Base-by-base conservation (phyloP, 1,140 invertebrate genomes). In the Zaprionus vittiger region DNA sequence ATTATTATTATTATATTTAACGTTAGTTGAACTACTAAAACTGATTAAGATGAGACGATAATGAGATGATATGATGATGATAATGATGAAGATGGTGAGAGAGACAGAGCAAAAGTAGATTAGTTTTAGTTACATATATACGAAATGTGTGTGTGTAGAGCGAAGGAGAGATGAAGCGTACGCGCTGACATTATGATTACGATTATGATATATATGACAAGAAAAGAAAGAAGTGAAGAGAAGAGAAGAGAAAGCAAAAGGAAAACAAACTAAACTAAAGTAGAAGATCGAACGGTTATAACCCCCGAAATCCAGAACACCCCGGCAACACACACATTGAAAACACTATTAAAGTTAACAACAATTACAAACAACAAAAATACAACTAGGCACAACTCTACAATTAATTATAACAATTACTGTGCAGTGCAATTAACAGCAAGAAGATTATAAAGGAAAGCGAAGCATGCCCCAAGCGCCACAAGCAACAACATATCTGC, bases 401-500 rank as follows among this genome's bases (percentile, higher is more conserved):
- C 74, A 80, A 80, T 83, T 84, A 89, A 81, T 74, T 78, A 89
- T 85, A 90, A 90, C 72, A 77, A 77, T 61, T 77, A 89, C 85
- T 90, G 85, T 89, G 85, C 85, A n/a, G n/a, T n/a, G n/a, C n/a
- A n/a, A n/a, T n/a, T n/a, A 89, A 89, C 84, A 89, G 60, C 68
- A 81, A 71, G 22, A 66, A 38, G 60, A 57, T 65, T 54, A 55
- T 55, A 70, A 66, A 62, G 54, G 28, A 68, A 71, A 76, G 61
- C 55, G 70, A 74, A 52, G 47, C 47, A 52, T 52, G 80, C 74
- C 77, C 77, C 75, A 89, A 89, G 85, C 85, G 85, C 85, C 85
- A 89, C 85, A 89, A 89, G 84, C 85, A 91, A 89, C 79, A 85
- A 90, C 85, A 90, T 90, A 90, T 90, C 85, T 90, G 85, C 85